Percentiles rank a stretch among this genome's conserved stretches.
Evolutionary conservation across 2,113 vertebrate species (phyloP).

Genomic region (Anhinga rufa): DNA sequence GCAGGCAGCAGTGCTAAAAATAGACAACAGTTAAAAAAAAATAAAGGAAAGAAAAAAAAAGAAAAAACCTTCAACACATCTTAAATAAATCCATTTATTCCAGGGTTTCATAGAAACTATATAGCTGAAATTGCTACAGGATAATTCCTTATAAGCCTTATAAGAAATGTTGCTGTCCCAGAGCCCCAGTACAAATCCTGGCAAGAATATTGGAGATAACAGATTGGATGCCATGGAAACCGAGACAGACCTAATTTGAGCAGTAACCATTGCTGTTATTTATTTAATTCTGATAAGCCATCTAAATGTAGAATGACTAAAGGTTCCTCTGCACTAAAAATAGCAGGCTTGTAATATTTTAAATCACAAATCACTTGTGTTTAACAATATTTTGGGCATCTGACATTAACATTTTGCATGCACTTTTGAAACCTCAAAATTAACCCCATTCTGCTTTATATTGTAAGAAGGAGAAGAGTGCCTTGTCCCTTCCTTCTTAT

Average conservation of each 20-base stretch:
- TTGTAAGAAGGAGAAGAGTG: not conserved
- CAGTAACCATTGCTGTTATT: constrained; percentile 64
- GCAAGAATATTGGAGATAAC: constrained; percentile 63
- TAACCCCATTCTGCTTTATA: not conserved
- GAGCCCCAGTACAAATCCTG: constrained; percentile 62
- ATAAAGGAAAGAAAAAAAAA: not conserved
- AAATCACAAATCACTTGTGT: constrained; percentile 36
- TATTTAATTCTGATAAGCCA: constrained; percentile 70
- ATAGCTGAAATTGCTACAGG: constrained; percentile 40
- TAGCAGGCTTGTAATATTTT: constrained; percentile 63
- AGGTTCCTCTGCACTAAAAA: constrained; percentile 63
- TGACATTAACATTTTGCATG: not conserved
- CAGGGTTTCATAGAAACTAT: constrained; percentile 54
- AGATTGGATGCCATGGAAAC: constrained; percentile 76
- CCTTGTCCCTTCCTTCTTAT: not conserved
- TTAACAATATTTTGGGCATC: constrained; percentile 57
- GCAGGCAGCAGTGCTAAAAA: constrained; percentile 48
- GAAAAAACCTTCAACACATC: not conserved
- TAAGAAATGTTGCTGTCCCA: constrained; percentile 46
- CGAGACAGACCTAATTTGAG: constrained; percentile 70
- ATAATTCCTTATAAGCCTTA: constrained; percentile 62
- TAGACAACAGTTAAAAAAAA: not conserved
- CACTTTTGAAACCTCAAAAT: not conserved
- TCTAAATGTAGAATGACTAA: constrained; percentile 62
- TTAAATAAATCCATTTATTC: constrained; percentile 44